Conservation (phyloP, 2,888 invertebrate genomes). For the Cryptocheilus praepositus region DNA sequence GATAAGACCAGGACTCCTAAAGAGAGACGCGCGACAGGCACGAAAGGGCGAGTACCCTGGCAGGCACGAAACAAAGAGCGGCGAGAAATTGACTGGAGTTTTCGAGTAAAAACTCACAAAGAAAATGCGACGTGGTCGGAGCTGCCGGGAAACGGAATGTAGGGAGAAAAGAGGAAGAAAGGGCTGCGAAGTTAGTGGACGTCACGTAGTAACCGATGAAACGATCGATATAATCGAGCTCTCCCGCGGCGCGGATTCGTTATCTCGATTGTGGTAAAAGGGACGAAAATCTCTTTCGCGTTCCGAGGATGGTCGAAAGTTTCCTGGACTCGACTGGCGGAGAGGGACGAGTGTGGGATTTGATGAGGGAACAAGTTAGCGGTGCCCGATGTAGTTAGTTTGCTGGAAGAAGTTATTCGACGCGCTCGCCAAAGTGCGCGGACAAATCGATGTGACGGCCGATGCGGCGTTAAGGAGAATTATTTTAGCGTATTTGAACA, state of each 20-base stretch:
- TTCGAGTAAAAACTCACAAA: neutral
- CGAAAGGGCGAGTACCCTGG: no score
- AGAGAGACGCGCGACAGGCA: no score
- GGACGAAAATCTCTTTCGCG: conserved; percentile 41
- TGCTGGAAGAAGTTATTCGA: conserved; percentile 12
- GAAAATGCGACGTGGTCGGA: neutral
- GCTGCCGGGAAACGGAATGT: neutral
- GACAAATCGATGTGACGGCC: conserved; percentile 3
- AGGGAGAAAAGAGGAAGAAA: conserved; percentile 6
- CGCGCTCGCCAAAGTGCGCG: conserved; percentile 12
- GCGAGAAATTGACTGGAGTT: neutral
- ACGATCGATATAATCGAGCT: conserved; percentile 54
- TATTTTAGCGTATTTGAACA: no score
- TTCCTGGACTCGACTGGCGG: conserved; percentile 3
- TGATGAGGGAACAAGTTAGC: conserved; percentile 39
- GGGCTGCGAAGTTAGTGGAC: conserved; percentile 41
- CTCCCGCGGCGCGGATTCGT: conserved; percentile 45
- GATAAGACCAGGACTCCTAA: no score
- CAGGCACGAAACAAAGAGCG: neutral
- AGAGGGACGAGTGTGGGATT: conserved; percentile 31
- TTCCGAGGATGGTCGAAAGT: conserved; percentile 23
- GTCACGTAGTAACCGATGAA: conserved; percentile 50
- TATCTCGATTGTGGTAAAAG: conserved; percentile 48
- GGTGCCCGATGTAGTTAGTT: conserved; percentile 21
- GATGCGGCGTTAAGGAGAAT: no score